A percentile compares a stretch with the other conserved stretches of the same genome.
phyloP scores from a whole-genome alignment of 37 sponge, comb jelly and placozoan genomes.

The Chondrosia reniformis region DNA sequence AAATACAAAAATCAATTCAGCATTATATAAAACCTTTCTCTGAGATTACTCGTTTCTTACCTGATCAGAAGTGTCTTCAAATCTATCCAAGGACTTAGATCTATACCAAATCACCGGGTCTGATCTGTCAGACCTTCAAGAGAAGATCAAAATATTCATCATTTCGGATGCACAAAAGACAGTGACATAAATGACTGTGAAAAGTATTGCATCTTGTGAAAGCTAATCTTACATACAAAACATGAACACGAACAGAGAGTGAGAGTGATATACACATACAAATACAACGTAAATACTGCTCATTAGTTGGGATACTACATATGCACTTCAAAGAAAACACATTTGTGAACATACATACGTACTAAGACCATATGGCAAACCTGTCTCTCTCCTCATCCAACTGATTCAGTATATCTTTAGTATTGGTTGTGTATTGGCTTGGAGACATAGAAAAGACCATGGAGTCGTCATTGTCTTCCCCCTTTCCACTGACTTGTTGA shows the following conservation, averaged over 20 bases:
- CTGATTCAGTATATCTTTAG: slow-evolving; percentile 2
- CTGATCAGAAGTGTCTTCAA: too few relatives aligned
- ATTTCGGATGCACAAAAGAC: neutral
- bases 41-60: neutral
- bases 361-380: too few relatives aligned
- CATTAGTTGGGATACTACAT: too few relatives aligned
- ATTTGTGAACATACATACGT: too few relatives aligned
- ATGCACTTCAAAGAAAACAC: too few relatives aligned
- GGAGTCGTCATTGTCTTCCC: neutral
- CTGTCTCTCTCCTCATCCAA: neutral
- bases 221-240: too few relatives aligned
- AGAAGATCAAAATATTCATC: neutral
- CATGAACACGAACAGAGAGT: too few relatives aligned
- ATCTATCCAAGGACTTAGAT: neutral
- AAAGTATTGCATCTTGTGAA: neutral
- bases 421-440: neutral
- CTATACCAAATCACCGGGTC: slow-evolving; percentile 14
- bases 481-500: too few relatives aligned
- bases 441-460: slow-evolving; percentile 2
- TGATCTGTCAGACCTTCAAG: slow-evolving; percentile 3
- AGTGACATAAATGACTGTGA: neutral
- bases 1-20: neutral
- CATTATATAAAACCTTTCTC: neutral
- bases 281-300: too few relatives aligned
- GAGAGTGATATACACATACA: too few relatives aligned